Percentiles rank a stretch among this genome's conserved stretches.
Conservation (phyloP, 2,797 vertebrate species). For the Dryobates pubescens region DNA sequence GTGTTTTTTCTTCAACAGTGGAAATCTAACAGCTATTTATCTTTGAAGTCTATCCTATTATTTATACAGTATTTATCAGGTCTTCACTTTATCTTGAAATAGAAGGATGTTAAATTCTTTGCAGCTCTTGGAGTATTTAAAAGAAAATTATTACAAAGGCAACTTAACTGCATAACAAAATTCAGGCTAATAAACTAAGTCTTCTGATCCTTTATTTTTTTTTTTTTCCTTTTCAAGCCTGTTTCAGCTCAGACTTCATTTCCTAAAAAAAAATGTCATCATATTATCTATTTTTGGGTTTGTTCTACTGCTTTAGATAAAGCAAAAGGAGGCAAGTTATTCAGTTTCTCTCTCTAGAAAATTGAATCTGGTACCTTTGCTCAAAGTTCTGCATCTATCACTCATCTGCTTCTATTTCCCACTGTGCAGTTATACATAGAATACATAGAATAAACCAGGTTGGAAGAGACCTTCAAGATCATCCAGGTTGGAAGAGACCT, state of each 20-base stretch:
- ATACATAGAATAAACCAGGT: too few species aligned
- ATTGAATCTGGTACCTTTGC: background rate
- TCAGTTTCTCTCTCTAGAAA: background rate
- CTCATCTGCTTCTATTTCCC: background rate
- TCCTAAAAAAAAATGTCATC: too few species aligned
- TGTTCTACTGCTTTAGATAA: background rate
- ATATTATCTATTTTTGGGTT: background rate
- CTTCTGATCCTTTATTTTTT: background rate
- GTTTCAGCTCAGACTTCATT: background rate
- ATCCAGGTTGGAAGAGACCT: too few species aligned
- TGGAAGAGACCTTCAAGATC: too few species aligned
- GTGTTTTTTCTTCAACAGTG: background rate
- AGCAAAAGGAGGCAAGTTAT: background rate
- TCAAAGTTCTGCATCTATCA: background rate
- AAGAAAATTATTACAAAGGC: conserved; percentile 24
- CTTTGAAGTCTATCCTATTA: conserved; percentile 55
- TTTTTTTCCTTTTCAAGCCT: background rate
- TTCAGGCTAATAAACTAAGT: conserved; percentile 8
- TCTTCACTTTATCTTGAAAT: conserved; percentile 62
- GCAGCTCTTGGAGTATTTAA: background rate
- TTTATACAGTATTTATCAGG: conserved; percentile 57
- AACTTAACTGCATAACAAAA: background rate
- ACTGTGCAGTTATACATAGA: background rate
- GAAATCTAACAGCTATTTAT: conserved; percentile 61
- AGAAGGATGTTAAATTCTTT: background rate